Evolutionary conservation across 1,140 invertebrate genomes (phyloP).

Genomic region (Diabrotica virgifera): DNA sequence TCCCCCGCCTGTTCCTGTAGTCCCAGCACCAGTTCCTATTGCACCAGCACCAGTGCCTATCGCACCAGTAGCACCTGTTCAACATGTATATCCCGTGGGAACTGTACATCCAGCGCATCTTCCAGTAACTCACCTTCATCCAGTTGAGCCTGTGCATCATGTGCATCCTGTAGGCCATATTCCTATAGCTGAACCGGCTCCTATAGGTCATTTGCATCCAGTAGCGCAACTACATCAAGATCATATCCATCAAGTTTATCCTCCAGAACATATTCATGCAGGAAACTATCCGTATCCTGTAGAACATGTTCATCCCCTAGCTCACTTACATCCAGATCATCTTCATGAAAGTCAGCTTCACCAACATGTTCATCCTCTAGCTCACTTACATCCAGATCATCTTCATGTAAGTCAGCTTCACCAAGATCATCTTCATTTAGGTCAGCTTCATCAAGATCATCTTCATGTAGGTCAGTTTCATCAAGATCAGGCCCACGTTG

Average conservation of each 20-base stretch:
- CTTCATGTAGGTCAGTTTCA: too few species aligned
- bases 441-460: too few species aligned
- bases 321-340: background rate
- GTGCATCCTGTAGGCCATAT: background rate
- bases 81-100: background rate
- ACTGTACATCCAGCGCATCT: background rate
- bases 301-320: background rate
- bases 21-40: background rate
- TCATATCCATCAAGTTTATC: background rate
- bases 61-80: background rate
- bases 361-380: background rate
- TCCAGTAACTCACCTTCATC: background rate
- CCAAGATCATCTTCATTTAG: background rate
- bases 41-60: conserved; percentile 15
- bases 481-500: background rate
- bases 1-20: background rate
- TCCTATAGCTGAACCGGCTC: background rate
- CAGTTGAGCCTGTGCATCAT: conserved; percentile 10
- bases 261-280: too few species aligned
- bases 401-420: background rate
- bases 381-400: background rate
- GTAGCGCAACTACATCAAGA: background rate
- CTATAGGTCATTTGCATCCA: conserved; percentile 5
- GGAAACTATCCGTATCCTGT: too few species aligned
- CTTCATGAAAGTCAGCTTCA: background rate